phyloP scores from a whole-genome alignment of 2,797 vertebrate species.

The Pseudochirops cupreus region DNA sequence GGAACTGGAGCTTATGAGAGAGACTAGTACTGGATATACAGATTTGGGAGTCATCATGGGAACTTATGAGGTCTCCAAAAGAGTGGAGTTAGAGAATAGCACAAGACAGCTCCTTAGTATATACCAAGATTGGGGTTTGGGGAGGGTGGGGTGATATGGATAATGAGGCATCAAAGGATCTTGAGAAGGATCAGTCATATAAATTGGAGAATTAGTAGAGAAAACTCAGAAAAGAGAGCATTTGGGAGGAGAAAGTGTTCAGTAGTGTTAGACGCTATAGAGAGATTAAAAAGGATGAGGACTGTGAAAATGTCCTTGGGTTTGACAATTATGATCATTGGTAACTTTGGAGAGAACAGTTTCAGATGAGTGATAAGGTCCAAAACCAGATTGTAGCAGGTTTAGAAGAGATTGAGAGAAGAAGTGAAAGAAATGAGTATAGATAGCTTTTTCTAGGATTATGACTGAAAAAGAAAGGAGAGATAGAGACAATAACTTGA shows the following conservation, averaged over 20 bases:
- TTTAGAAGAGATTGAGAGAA: not conserved
- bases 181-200: not conserved
- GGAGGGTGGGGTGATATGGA: not conserved
- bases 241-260: not conserved
- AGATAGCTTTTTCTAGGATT: not conserved
- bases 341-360: not conserved
- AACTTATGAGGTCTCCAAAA: not conserved
- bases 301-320: not conserved
- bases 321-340: not conserved
- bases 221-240: not conserved
- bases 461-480: not conserved
- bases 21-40: not conserved
- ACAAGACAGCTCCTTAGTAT: not conserved
- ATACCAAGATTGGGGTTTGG: not conserved
- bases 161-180: not conserved
- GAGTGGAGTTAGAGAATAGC: not conserved
- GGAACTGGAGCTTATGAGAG: not conserved
- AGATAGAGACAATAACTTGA: not conserved
- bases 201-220: not conserved
- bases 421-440: not conserved
- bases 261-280: too few species aligned
- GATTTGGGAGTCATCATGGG: not conserved
- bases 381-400: not conserved
- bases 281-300: not conserved
- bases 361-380: not conserved